phyloP scores from a whole-genome alignment of 2,888 invertebrate species.

The Altica lythri region DNA sequence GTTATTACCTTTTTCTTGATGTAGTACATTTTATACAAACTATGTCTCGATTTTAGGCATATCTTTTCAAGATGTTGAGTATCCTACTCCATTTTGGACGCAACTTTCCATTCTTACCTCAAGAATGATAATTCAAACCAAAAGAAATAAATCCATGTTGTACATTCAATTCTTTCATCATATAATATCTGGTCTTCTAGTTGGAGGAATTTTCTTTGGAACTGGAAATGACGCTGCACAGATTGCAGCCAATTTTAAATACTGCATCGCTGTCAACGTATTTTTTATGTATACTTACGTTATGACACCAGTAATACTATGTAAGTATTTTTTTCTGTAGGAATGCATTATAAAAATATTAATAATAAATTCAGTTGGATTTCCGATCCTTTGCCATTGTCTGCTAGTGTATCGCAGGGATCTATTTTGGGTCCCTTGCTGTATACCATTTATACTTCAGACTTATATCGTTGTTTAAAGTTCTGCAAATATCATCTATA shows the following conservation, averaged over 20 bases:
- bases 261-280: conserved; percentile 63
- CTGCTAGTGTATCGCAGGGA: no score
- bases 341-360: no score
- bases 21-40: background rate
- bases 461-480: no score
- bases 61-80: conserved; percentile 44
- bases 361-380: no score
- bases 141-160: conserved; percentile 59
- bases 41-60: conserved; percentile 31
- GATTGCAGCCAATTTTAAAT: conserved; percentile 65
- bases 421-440: no score
- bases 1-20: conserved; percentile 8
- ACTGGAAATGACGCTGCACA: conserved; percentile 63
- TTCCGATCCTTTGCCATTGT: no score
- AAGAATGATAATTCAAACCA: conserved; percentile 62
- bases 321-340: conserved; percentile 57
- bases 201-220: conserved; percentile 64
- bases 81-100: conserved; percentile 61
- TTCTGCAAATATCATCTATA: no score
- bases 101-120: conserved; percentile 62
- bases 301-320: conserved; percentile 65
- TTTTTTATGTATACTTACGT: conserved; percentile 69
- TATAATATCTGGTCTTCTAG: conserved; percentile 59
- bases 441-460: no score
- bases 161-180: conserved; percentile 66